Conservation (phyloP, 2,888 invertebrate genomes). For the Minunthozetes semirufus region DNA sequence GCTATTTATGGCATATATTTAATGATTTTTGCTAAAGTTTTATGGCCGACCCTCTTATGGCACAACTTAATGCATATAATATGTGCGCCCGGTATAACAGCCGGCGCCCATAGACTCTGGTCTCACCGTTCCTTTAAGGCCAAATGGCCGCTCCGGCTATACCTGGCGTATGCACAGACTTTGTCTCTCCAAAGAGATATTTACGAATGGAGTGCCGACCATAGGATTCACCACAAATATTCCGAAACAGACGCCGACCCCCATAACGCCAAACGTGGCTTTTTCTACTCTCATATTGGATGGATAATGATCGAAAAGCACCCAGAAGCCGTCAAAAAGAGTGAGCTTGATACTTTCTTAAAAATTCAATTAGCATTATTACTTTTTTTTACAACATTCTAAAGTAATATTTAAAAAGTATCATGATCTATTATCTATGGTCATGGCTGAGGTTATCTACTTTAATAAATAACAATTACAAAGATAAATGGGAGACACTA, state of each 20-base stretch:
- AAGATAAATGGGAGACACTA: too few species aligned
- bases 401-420: too few species aligned
- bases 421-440: too few species aligned
- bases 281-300: constrained; percentile 52
- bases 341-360: constrained; percentile 30
- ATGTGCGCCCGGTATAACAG: constrained; percentile 78
- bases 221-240: constrained; percentile 48
- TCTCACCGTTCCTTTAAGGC: constrained; percentile 87
- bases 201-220: constrained; percentile 48
- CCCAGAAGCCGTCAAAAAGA: constrained; percentile 38
- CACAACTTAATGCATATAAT: constrained; percentile 49
- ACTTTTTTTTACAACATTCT: too few species aligned
- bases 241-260: constrained; percentile 49
- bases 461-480: too few species aligned
- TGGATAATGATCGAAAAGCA: constrained; percentile 30
- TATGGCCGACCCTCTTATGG: constrained; percentile 39
- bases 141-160: constrained; percentile 66
- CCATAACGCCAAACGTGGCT: constrained; percentile 49
- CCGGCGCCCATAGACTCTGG: constrained; percentile 90
- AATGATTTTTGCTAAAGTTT: constrained; percentile 39
- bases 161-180: constrained; percentile 72
- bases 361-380: too few species aligned
- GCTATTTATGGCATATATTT: constrained; percentile 40
- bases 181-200: constrained; percentile 55
- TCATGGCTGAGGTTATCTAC: too few species aligned